Conservation (phyloP, 2,888 invertebrate species). For the Dasysyrphus tricinctus region DNA sequence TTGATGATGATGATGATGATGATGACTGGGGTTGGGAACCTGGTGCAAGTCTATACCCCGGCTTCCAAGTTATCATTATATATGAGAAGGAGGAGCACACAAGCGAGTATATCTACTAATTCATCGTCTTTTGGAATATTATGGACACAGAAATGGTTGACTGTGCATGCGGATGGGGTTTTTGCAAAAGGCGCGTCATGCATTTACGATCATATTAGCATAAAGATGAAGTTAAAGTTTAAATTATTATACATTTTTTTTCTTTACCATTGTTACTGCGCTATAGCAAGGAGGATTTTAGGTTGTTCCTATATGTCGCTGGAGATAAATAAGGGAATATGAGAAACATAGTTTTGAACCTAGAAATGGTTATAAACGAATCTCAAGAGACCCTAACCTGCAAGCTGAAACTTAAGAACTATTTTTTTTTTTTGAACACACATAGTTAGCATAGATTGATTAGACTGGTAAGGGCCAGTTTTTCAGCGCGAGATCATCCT, state of each 20-base stretch:
- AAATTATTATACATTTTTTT: constrained; percentile 6
- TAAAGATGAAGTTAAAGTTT: constrained; percentile 24
- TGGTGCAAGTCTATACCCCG: constrained; percentile 16
- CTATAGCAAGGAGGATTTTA: not conserved
- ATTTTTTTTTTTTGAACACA: too few species aligned
- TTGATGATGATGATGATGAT: constrained; percentile 39
- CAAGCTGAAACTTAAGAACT: too few species aligned
- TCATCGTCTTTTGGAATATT: constrained; percentile 49
- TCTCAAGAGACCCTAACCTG: not conserved
- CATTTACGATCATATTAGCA: constrained; percentile 26
- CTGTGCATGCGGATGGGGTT: constrained; percentile 26
- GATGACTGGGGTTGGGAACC: constrained; percentile 30
- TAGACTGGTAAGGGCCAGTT: too few species aligned
- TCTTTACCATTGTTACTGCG: not conserved
- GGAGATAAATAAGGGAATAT: not conserved
- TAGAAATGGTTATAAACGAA: not conserved
- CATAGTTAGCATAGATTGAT: too few species aligned
- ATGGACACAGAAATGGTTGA: constrained; percentile 62
- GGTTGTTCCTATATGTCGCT: not conserved
- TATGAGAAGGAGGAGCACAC: constrained; percentile 60
- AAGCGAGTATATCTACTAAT: constrained; percentile 34
- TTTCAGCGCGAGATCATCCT: too few species aligned
- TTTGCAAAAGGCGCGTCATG: constrained; percentile 31
- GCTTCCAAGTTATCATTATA: constrained; percentile 5
- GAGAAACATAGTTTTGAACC: not conserved